phyloP scores from a whole-genome alignment of 2,888 invertebrate genomes.

The Bruchidius siliquastri region DNA sequence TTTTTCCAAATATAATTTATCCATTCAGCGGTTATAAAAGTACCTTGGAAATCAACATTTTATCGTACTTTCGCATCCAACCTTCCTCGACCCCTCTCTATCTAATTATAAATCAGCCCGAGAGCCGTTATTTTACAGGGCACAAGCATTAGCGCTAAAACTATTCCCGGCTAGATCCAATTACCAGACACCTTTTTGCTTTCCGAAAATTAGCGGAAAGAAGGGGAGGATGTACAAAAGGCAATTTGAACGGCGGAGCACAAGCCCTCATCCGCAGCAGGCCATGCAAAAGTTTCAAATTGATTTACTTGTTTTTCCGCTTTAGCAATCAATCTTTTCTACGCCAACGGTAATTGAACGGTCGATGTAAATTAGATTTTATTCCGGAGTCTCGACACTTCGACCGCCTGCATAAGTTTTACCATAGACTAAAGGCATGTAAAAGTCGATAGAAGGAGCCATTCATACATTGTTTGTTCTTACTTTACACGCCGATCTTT shows the following conservation, averaged over 20 bases:
- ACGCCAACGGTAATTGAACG: conserved; percentile 14
- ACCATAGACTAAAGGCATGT: no score
- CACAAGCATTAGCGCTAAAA: conserved; percentile 8
- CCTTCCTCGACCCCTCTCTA: neutral
- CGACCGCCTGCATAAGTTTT: neutral
- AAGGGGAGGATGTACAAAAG: neutral
- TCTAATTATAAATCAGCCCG: neutral
- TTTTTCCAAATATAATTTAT: no score
- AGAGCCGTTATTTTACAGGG: neutral
- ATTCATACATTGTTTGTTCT: no score
- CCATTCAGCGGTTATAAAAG: no score
- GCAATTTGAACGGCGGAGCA: neutral
- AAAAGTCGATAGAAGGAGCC: no score
- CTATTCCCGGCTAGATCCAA: conserved; percentile 12
- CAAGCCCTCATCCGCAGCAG: neutral
- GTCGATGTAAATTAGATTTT: conserved; percentile 16
- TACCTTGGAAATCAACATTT: no score
- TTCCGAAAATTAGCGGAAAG: conserved; percentile 2
- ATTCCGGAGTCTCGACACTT: conserved; percentile 1
- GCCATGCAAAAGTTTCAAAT: conserved; percentile 8
- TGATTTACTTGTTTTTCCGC: conserved; percentile 17
- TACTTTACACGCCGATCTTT: no score
- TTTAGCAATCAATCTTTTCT: conserved; percentile 15
- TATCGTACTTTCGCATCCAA: neutral
- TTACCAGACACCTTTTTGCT: conserved; percentile 14